A percentile compares a stretch with the other conserved stretches of the same genome.
Evolutionary conservation across 2,797 vertebrate species (phyloP).

Genomic region (Hapalemur alaotrensis): DNA sequence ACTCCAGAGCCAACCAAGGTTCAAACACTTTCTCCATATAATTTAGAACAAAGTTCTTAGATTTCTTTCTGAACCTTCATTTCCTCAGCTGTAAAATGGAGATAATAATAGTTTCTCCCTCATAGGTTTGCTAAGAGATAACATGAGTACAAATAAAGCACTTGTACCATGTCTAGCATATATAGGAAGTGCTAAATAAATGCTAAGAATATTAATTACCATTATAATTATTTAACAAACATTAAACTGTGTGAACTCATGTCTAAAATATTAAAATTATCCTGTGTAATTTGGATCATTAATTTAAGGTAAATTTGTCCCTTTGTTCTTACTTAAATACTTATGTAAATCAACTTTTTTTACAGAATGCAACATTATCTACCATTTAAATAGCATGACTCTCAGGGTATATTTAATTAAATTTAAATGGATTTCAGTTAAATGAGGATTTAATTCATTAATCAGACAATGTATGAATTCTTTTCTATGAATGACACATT

Average conservation of each 20-base stretch:
- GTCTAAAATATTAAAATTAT: slow-evolving; percentile 14
- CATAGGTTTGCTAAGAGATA: not conserved
- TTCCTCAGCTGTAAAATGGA: not conserved
- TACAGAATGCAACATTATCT: not conserved
- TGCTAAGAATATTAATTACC: not conserved
- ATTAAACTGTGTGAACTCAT: not conserved
- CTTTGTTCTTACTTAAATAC: not conserved
- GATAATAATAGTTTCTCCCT: not conserved
- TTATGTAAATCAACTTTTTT: slow-evolving; percentile 4
- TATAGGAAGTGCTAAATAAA: not conserved
- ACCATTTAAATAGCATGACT: not conserved
- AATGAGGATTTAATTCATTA: slow-evolving; percentile 23
- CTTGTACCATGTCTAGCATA: not conserved
- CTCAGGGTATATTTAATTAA: not conserved
- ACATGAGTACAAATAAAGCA: not conserved
- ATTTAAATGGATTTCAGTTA: slow-evolving; percentile 27
- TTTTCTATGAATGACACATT: slow-evolving; percentile 1
- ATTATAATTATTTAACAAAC: not conserved
- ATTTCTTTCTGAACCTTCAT: not conserved
- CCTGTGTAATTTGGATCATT: not conserved
- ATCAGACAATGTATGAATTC: not conserved
- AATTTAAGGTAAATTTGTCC: not conserved
- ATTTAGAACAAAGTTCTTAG: not conserved
- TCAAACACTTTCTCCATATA: not conserved
- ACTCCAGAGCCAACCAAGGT: not conserved